phyloP scores from a whole-genome alignment of 1,140 invertebrate genomes.

The Cylas formicarius region DNA sequence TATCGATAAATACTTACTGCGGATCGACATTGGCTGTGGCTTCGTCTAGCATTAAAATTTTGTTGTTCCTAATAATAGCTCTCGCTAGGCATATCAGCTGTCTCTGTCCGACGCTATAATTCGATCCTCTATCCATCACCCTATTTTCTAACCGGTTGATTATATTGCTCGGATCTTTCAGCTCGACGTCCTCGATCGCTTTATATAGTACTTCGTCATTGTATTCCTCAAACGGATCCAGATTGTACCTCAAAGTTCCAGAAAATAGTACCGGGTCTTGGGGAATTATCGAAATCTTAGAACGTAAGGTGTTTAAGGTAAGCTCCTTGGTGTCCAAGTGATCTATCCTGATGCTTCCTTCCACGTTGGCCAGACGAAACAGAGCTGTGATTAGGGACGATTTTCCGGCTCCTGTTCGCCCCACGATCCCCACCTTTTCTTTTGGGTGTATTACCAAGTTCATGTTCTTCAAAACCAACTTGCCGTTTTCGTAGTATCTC shows the following conservation, averaged over 20 bases:
- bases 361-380: slow-evolving; percentile 56
- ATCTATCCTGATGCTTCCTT: slow-evolving; percentile 68
- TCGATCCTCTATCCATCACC: slow-evolving; percentile 54
- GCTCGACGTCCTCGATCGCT: slow-evolving; percentile 47
- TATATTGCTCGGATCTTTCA: slow-evolving; percentile 34
- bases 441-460: slow-evolving; percentile 54
- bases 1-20: slow-evolving; percentile 45
- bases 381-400: slow-evolving; percentile 65
- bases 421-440: slow-evolving; percentile 68
- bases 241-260: slow-evolving; percentile 66
- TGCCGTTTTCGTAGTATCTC: slow-evolving; percentile 47
- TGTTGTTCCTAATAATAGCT: slow-evolving; percentile 61
- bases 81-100: slow-evolving; percentile 63
- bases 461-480: slow-evolving; percentile 53
- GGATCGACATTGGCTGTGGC: slow-evolving; percentile 53
- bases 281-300: slow-evolving; percentile 72
- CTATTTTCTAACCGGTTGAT: slow-evolving; percentile 47
- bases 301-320: slow-evolving; percentile 59
- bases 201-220: slow-evolving; percentile 56
- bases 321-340: slow-evolving; percentile 54
- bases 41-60: slow-evolving; percentile 55
- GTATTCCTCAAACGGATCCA: slow-evolving; percentile 73
- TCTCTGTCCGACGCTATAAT: slow-evolving; percentile 65
- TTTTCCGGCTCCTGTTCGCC: slow-evolving; percentile 74
- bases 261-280: slow-evolving; percentile 78